Evolutionary conservation across 1,140 invertebrate species (phyloP), one percentile per base, ranked within the genome.

Genomic region (Ridgeia piscesae): DNA sequence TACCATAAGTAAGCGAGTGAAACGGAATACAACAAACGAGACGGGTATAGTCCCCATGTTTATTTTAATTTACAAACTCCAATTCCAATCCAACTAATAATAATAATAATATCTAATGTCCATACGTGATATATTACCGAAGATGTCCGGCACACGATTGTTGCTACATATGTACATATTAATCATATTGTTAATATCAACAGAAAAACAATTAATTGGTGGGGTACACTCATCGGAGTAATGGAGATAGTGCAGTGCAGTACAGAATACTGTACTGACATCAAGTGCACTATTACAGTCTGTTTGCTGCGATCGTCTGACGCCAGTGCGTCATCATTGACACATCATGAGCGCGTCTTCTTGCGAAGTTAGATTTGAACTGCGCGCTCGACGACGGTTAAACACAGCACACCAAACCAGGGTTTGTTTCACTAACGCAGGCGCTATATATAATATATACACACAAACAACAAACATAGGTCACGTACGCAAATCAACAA

Each of bases 151-250:
- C 27, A 77, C 11, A 77, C 58, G 27, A 77, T 31, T 77, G 58
- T 21, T 77, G 58, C 58, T 77, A 21, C 17, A 77, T 21, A 77
- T 77, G 58, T 77, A 77, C 58, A 77, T 77, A 77, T 77, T 77
- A 77, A 77, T 77, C 58, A 77, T 77, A 77, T 77, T 77, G 58
- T 77, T 77, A 77, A 77, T 77, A 77, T 77, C 58, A 77, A 77
- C 58, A 77, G 58, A 77, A 77, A 77, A 77, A 21, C 58, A 77
- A 77, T 77, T 77, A 17, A 77, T 77, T 21, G 58, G 27, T 77
- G 17, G 11, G 27, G 27, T 77, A 31, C 58, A 1, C 27, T 77
- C 27, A 31, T 77, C 58, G 27, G 58, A 77, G 58, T 77, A 77
- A 17, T 77, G 58, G 58, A 77, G 58, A 77, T 31, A 21, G 2